Conservation (phyloP, 2,888 invertebrate species). For the Psylliodes chrysocephalus region DNA sequence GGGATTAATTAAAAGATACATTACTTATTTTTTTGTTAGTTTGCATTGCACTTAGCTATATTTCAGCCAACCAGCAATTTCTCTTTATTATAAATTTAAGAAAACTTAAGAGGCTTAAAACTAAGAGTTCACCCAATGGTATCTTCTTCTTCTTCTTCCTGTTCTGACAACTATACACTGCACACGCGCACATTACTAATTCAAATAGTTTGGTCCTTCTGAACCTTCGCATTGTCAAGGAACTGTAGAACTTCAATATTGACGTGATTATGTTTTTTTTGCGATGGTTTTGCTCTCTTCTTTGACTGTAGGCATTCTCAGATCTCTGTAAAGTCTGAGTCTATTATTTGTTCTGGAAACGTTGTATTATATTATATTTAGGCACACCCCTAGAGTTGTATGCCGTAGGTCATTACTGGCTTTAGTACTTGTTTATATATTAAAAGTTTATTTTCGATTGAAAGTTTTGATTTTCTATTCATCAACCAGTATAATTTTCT, state of each 20-base stretch:
- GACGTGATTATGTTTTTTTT: no score
- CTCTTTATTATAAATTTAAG: no score
- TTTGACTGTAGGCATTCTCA: background rate
- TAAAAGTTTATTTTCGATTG: background rate
- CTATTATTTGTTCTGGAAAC: background rate
- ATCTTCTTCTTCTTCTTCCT: no score
- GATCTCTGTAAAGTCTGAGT: background rate
- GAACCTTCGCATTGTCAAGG: background rate
- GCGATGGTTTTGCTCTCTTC: background rate
- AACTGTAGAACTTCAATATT: no score
- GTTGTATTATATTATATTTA: background rate
- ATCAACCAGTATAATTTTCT: background rate
- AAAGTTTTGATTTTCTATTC: background rate
- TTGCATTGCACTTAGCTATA: no score
- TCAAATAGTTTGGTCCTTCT: background rate
- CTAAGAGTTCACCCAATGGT: no score
- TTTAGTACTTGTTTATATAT: slow-evolving; percentile 4
- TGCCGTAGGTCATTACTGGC: background rate
- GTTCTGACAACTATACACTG: no score
- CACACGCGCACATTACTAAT: background rate
- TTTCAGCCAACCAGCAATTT: no score
- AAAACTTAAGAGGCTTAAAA: no score
- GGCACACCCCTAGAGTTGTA: slow-evolving; percentile 1
- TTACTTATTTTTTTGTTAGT: no score
- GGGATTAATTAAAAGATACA: no score